Evolutionary conservation across 2,113 vertebrate genomes (phyloP).

Genomic region (Elephas maximus): DNA sequence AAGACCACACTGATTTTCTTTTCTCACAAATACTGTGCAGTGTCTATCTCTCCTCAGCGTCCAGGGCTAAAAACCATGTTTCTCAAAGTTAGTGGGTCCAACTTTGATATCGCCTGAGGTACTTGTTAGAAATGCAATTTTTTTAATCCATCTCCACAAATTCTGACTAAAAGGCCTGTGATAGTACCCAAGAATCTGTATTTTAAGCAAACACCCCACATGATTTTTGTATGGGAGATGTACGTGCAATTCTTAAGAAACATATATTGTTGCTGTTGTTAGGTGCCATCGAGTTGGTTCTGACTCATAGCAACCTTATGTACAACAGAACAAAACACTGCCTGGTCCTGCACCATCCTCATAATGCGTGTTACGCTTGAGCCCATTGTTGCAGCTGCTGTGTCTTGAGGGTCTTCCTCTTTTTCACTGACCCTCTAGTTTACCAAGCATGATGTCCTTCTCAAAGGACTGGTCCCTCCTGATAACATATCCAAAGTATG

Average conservation of each 20-base stretch:
- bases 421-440: too few relatives aligned
- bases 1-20: slow-evolving; percentile 61
- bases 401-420: too few relatives aligned
- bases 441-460: too few relatives aligned
- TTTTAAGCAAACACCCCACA: not conserved
- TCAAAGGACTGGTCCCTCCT: too few relatives aligned
- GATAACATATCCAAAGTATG: too few relatives aligned
- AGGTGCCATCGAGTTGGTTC: too few relatives aligned
- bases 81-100: not conserved
- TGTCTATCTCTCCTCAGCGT: not conserved
- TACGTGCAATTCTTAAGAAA: not conserved
- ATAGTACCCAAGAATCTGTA: not conserved
- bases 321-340: too few relatives aligned
- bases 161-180: not conserved
- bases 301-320: too few relatives aligned
- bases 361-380: too few relatives aligned
- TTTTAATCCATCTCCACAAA: not conserved
- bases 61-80: not conserved
- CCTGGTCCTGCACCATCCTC: too few relatives aligned
- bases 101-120: not conserved
- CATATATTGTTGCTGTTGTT: too few relatives aligned
- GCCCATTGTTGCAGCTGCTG: too few relatives aligned
- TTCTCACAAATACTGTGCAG: slow-evolving; percentile 30
- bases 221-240: not conserved
- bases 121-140: not conserved